These are phyloP conservation scores for Channallabes apus DNA, from an alignment of 2,797 vertebrate species.

Conservation along the genomic window DNA sequence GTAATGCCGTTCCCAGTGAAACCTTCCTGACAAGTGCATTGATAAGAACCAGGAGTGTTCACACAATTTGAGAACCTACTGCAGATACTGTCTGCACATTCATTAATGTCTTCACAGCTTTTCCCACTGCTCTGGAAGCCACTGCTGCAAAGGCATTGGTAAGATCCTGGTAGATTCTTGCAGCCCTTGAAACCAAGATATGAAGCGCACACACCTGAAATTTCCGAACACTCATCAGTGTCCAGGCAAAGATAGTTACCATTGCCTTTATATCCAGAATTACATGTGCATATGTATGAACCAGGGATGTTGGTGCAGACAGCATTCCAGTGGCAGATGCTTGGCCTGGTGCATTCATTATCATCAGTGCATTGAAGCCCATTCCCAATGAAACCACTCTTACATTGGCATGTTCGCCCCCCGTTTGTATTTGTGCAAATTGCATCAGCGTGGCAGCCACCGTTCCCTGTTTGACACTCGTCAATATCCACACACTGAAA, in stretches of 20 bases:
- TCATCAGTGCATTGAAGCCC: constrained; percentile 73
- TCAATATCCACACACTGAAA: constrained; percentile 73
- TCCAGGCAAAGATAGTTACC: constrained; percentile 84
- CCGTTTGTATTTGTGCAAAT: constrained; percentile 75
- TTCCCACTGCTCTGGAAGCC: constrained; percentile 75
- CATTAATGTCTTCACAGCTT: constrained; percentile 76
- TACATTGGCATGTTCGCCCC: constrained; percentile 71
- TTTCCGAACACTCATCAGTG: constrained; percentile 80
- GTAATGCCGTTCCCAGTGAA: constrained; percentile 77
- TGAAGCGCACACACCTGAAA: constrained; percentile 68
- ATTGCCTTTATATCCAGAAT: constrained; percentile 80
- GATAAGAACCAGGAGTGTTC: constrained; percentile 74
- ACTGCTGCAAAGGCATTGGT: constrained; percentile 70
- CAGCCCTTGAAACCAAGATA: constrained; percentile 76
- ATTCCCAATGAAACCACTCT: constrained; percentile 72
- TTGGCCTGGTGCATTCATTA: constrained; percentile 69
- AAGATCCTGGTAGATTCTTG: constrained; percentile 75
- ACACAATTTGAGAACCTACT: constrained; percentile 72
- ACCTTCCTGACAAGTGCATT: constrained; percentile 73
- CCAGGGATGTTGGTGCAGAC: constrained; percentile 80
- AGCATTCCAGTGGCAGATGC: constrained; percentile 82
- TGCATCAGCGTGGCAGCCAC: constrained; percentile 72
- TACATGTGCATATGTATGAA: constrained; percentile 78
- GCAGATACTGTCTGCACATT: constrained; percentile 73
- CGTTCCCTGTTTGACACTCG: constrained; percentile 75